Evolutionary conservation across 2,888 invertebrate species (phyloP), one percentile per base, ranked within the genome.

Genomic region (Dicycla oo): DNA sequence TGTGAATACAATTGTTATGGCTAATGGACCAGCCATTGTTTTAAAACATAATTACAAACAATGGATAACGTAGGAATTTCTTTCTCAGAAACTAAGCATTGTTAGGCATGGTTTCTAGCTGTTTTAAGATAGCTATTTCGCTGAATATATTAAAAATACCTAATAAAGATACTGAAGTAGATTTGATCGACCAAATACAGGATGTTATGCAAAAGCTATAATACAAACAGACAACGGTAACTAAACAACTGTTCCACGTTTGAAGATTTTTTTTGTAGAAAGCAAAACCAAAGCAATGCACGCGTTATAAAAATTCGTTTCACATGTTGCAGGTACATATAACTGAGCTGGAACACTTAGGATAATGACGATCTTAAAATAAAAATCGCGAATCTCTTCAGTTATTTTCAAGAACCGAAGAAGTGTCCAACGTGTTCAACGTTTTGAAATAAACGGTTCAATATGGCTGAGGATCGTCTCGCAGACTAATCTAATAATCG

Each of bases 21-120:
- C 65, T 68, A 80, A 75, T 81, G 70, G 58, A 54, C 65, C 60
- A 38, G 54, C 81, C 63, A 83, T 84, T 85, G 84, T 85, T 71
- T 70, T 69, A 70, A 69, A 71, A 73, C 30, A 66, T 74, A 73
- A n/a, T n/a, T n/a, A n/a, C n/a, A n/a, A 85, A 84, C 84, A 84
- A 84, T 83, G 68, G 79, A 63, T 61, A 58, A 72, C 70, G 43
- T 73, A 71, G 40, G 60, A 72, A 81, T 72, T 80, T 81, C 61
- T 80, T 83, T 84, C 84, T 58, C 84, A 77, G 70, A 74, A 80
- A 64, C 56, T 69, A 54, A 76, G 68, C 69, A 70, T 75, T 75
- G 68, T 76, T 26, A 54, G 34, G 34, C 63, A 60, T 60, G 67
- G 53, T 81, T 81, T 83, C 62, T 75, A 69, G 72, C 64, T 70